Evolutionary conservation across 2,113 vertebrate species (phyloP), one percentile per base, ranked within the genome.

Genomic region (Mus spicilegus): DNA sequence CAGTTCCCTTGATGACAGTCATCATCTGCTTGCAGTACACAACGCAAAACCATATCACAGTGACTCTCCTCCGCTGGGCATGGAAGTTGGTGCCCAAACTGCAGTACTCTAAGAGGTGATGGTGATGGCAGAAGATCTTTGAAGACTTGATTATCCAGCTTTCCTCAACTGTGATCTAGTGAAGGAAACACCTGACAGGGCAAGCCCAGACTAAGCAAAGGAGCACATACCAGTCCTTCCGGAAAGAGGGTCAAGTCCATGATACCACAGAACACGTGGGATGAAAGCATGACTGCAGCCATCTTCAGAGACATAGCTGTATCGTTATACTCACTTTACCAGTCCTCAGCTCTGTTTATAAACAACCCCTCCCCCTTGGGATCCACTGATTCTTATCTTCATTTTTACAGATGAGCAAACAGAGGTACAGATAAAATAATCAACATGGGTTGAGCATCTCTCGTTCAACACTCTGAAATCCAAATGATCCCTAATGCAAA

Each of bases 61-160:
- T 17, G 1, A 12, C 4, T 14, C 3, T 84, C 42, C 33, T n/a
- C 1, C 0, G 14, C 3, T 20, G 17, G 36, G 3, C 39, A 51
- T 39, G 46, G 54, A 70, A n/a, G 5, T 54, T 58, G 5, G 5
- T 36, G 33, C 93, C 33, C 28, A n/a, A 17, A 36, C 39, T 7
- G 9, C 11, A 5, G 2, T 20, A 16, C 33, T 36, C 26, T 1
- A 61, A 39, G 39, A 80, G 39, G 19, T 58, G 22, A 92, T 65
- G 81, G 24, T 19, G 10, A 13, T 56, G 36, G 30, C 2, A n/a
- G 12, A 28, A 63, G 24, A 2, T 46, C 30, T 42, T 63, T 58
- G 17, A 78, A 91, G 63, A 58, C 8, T 16, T 30, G 2, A 8
- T 80, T 67, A 56, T 63, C 14, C 19, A 20, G 4, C 33, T 89